phyloP scores from a whole-genome alignment of 2,113 vertebrate species.

The Epinephelus fuscoguttatus region DNA sequence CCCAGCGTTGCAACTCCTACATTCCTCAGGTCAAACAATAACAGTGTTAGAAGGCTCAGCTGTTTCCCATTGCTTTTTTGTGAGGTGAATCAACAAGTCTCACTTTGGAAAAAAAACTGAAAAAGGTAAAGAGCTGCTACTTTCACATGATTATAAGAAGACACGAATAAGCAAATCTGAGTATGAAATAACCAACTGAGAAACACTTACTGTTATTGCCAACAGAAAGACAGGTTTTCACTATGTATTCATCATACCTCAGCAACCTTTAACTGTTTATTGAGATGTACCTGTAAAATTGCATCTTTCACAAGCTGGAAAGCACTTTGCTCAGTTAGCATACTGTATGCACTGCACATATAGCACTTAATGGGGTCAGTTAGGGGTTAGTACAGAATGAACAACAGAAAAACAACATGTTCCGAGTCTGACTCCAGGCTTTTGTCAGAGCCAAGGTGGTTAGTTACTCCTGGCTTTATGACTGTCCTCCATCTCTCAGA shows the following conservation, averaged over 20 bases:
- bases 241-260: background rate
- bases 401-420: conserved; percentile 30
- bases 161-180: background rate
- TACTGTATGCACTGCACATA: background rate
- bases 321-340: background rate
- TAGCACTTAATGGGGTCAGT: conserved; percentile 22
- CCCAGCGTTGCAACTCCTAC: background rate
- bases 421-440: conserved; percentile 19
- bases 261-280: background rate
- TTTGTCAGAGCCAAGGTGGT: conserved; percentile 65
- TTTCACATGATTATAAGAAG: background rate
- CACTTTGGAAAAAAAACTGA: background rate
- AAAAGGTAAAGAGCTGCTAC: background rate
- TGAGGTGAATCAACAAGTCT: background rate
- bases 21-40: background rate
- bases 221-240: background rate
- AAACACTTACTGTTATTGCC: background rate
- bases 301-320: background rate
- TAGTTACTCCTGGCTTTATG: conserved; percentile 76
- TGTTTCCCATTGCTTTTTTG: background rate
- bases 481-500: conserved; percentile 75
- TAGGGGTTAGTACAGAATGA: conserved; percentile 6
- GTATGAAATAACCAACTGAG: background rate
- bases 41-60: background rate
- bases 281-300: background rate